These are phyloP conservation scores for Synanthedon formicaeformis DNA, from an alignment of 2,888 invertebrate species.

Conservation along the genomic window DNA sequence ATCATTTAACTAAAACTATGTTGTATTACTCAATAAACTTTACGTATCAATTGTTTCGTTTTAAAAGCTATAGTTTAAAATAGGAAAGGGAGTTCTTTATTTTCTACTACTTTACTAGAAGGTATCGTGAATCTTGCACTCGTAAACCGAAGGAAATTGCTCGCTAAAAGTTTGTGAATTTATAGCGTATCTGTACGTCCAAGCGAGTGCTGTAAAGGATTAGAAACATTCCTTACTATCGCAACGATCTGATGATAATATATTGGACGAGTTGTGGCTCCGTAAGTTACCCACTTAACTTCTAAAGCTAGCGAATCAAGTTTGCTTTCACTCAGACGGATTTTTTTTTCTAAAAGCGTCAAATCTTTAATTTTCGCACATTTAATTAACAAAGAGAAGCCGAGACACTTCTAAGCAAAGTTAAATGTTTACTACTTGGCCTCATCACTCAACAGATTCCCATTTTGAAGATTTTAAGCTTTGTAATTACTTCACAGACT, in stretches of 20 bases:
- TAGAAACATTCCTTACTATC: slow-evolving; percentile 14
- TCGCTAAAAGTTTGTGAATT: slow-evolving; percentile 60
- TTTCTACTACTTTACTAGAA: slow-evolving; percentile 14
- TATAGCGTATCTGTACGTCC: slow-evolving; percentile 50
- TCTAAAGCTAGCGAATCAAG: not conserved
- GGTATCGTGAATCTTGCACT: slow-evolving; percentile 51
- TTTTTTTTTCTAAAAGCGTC: not conserved
- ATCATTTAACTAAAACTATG: too few species aligned
- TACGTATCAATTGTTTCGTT: not conserved
- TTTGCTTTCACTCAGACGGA: not conserved
- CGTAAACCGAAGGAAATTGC: slow-evolving; percentile 59
- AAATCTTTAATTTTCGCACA: too few species aligned
- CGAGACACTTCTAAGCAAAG: too few species aligned
- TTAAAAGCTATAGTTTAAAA: slow-evolving; percentile 16
- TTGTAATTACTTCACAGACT: too few species aligned
- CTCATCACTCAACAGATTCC: too few species aligned
- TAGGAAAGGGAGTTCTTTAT: slow-evolving; percentile 15
- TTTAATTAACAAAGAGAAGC: too few species aligned
- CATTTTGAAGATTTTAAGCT: too few species aligned
- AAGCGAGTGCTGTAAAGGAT: slow-evolving; percentile 19
- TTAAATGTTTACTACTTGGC: too few species aligned
- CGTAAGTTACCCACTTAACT: not conserved
- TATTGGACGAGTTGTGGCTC: not conserved
- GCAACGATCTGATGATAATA: not conserved
- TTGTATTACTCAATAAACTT: too few species aligned